Evolutionary conservation across 2,797 vertebrate species (phyloP), one percentile per base, ranked within the genome.

Genomic region (Chloroceryle amazona): DNA sequence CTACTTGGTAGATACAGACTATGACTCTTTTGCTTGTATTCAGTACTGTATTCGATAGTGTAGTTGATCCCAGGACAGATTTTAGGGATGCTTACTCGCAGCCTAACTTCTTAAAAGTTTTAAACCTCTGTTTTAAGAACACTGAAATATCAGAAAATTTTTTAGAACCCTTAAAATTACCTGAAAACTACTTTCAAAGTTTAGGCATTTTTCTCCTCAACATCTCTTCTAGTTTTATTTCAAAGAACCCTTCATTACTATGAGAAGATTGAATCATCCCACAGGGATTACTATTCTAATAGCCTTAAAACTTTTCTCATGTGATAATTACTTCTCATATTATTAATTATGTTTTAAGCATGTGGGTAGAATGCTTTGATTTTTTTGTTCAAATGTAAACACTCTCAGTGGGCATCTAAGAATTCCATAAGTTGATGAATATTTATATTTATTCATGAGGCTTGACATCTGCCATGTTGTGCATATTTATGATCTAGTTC

Each of bases 341-440:
- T 81, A 66, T 79, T 31, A 93, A 86, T 86, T 72, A 86, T 74
- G n/a, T 81, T 95, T 93, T 90, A 95, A 94, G 33, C 28, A 72
- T 73, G 68, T 71, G 70, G 35, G 22, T 57, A 87, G 76, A 93
- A 86, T 72, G 49, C 79, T 92, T 90, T 92, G 65, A 86, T 95
- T 94, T 96, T 67, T 70, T 84, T 71, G 68, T 92, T 96, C 92
- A 91, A 91, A 95, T 3, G 60, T 93, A 96, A 96, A 96, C 76
- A 63, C 42, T 85, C 90, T 85, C 84, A 67, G 25, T 87, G 35
- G 46, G 54, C 95, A 93, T 70, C 58, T 81, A 84, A 94, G 58
- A 89, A 92, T 95, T 93, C 91, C 72, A 51, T 95, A 96, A 95
- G 73, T 90, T 86, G 49, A 96, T 97, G 78, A 97, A 96, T 97